Evolutionary conservation across 2,113 vertebrate species (phyloP).

Genomic region (Oreocharis arfaki): DNA sequence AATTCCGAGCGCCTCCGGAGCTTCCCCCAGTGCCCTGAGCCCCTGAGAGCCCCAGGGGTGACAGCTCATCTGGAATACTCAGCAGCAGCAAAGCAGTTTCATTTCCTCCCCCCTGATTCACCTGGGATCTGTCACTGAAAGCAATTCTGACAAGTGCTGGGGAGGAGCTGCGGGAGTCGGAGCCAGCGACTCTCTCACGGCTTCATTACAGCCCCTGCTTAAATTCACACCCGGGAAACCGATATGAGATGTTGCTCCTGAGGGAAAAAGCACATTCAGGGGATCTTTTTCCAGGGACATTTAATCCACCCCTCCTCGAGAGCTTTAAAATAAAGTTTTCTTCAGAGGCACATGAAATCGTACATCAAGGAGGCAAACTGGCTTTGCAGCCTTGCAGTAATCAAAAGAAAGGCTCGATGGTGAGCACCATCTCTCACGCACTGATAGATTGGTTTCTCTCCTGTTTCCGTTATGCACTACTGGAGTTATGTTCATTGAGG

Average conservation of each 20-base stretch:
- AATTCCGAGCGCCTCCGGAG: fast-evolving
- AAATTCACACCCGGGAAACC: not conserved
- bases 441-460: slow-evolving; percentile 1
- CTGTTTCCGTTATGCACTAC: not conserved
- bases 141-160: not conserved
- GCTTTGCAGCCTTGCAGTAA: not conserved
- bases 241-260: not conserved
- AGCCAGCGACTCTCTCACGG: not conserved
- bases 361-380: slow-evolving; percentile 3
- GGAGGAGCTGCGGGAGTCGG: not conserved
- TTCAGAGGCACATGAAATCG: slow-evolving; percentile 9
- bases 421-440: not conserved
- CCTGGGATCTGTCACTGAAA: not conserved
- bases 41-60: not conserved
- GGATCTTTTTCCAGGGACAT: not conserved
- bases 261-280: not conserved
- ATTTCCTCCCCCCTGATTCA: not conserved
- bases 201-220: not conserved
- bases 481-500: not conserved
- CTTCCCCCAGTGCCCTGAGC: not conserved
- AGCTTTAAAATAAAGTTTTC: slow-evolving; percentile 22
- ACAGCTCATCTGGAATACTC: not conserved
- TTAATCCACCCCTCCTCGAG: slow-evolving; percentile 6
- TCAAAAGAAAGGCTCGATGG: not conserved
- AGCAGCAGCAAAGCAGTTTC: not conserved